These are phyloP conservation scores for Buceros bicornis DNA, from an alignment of 2,797 vertebrate genomes.

Conservation along the genomic window DNA sequence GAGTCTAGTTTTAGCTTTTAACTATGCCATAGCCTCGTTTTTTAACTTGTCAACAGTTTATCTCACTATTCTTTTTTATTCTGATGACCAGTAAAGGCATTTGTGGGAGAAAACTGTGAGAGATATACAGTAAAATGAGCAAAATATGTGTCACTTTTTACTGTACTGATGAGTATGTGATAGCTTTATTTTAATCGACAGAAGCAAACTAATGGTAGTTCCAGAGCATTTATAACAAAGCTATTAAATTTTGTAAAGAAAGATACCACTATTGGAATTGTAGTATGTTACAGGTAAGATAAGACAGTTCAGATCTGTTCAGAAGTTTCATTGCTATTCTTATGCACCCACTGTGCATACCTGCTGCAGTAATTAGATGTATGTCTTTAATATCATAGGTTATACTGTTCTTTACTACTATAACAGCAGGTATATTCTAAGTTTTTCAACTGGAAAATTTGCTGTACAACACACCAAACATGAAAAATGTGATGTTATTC, in stretches of 20 bases:
- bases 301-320: neutral
- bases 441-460: neutral
- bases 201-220: neutral
- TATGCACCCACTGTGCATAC: neutral
- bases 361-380: neutral
- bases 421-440: neutral
- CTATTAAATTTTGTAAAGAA: neutral
- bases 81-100: neutral
- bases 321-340: neutral
- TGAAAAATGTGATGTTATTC: neutral
- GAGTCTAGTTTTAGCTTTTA: neutral
- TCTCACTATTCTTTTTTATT: neutral
- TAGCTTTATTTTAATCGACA: neutral
- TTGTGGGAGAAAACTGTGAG: neutral
- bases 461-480: neutral
- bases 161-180: fast-evolving
- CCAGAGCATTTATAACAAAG: neutral
- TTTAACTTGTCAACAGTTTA: neutral
- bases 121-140: neutral
- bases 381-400: neutral
- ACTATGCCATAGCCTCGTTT: neutral
- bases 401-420: neutral
- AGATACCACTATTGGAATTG: neutral
- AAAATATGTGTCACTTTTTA: neutral
- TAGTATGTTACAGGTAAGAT: neutral